Conservation (phyloP, 2,113 vertebrate species). For the Grallaria varia region DNA sequence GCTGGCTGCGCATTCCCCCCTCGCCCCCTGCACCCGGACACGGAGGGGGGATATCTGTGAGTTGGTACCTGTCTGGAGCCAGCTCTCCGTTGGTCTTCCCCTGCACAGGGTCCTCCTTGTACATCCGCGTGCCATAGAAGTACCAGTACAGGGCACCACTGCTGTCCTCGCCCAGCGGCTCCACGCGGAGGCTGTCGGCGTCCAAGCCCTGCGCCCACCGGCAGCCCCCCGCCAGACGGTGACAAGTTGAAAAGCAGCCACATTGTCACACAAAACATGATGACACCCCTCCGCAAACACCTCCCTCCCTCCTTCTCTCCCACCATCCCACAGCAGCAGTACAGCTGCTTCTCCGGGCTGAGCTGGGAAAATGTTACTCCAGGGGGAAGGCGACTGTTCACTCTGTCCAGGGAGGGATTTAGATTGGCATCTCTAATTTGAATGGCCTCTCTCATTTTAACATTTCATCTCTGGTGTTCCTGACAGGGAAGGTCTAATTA, state of each 20-base stretch:
- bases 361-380: conserved; percentile 58
- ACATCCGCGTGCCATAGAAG: conserved; percentile 96
- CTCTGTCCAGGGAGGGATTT: conserved; percentile 39
- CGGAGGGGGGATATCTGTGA: accelerated
- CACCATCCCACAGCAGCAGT: conserved; percentile 39
- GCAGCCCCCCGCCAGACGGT: conserved; percentile 8
- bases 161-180: conserved; percentile 92
- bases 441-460: conserved; percentile 49
- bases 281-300: conserved; percentile 24
- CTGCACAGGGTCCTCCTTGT: conserved; percentile 88
- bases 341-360: conserved; percentile 20
- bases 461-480: conserved; percentile 50
- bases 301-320: conserved; percentile 5
- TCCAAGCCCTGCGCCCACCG: conserved; percentile 85
- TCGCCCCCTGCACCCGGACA: neutral
- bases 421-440: conserved; percentile 68
- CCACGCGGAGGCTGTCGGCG: conserved; percentile 93
- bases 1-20: neutral
- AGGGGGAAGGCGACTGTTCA: neutral
- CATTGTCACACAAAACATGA: conserved; percentile 48
- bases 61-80: conserved; percentile 75
- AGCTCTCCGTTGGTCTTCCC: conserved; percentile 70
- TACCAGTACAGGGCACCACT: conserved; percentile 97
- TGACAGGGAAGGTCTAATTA: conserved; percentile 66
- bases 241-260: conserved; percentile 50